Conservation (phyloP, 37 sponge, comb jelly and placozoan species). For the Cladorhizidae sp. region DNA sequence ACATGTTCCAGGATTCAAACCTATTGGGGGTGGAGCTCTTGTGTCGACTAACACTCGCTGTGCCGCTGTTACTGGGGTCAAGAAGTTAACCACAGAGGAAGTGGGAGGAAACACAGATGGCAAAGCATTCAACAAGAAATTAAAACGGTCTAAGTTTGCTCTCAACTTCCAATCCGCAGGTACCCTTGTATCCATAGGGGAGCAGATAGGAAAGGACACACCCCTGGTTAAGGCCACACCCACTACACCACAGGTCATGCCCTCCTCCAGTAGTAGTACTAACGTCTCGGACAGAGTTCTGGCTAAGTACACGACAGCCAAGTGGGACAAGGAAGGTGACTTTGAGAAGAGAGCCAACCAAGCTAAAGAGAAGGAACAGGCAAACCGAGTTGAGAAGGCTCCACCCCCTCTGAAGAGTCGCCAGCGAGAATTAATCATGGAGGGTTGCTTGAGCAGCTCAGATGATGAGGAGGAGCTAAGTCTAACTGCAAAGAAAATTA, state of each 20-base stretch:
- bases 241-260: background rate
- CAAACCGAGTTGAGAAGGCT: background rate
- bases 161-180: conserved; percentile 71
- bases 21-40: conserved; percentile 5
- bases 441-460: conserved; percentile 1
- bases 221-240: background rate
- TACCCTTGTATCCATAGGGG: conserved; percentile 28
- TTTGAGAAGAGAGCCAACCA: background rate
- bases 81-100: background rate
- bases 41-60: background rate
- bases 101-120: conserved; percentile 3
- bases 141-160: conserved; percentile 41
- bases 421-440: conserved; percentile 40
- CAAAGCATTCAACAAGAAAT: conserved; percentile 40
- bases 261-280: background rate
- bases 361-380: background rate
- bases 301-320: background rate
- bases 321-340: conserved; percentile 2
- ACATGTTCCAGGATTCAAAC: conserved; percentile 46
- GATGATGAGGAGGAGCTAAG: conserved; percentile 22
- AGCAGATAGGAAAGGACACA: conserved; percentile 5
- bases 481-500: background rate
- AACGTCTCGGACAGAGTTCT: background rate
- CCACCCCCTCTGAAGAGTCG: conserved; percentile 43
- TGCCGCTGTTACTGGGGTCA: background rate